These are phyloP conservation scores for Tetramorium simillimum DNA, from an alignment of 1,140 invertebrate genomes.

Conservation along the genomic window DNA sequence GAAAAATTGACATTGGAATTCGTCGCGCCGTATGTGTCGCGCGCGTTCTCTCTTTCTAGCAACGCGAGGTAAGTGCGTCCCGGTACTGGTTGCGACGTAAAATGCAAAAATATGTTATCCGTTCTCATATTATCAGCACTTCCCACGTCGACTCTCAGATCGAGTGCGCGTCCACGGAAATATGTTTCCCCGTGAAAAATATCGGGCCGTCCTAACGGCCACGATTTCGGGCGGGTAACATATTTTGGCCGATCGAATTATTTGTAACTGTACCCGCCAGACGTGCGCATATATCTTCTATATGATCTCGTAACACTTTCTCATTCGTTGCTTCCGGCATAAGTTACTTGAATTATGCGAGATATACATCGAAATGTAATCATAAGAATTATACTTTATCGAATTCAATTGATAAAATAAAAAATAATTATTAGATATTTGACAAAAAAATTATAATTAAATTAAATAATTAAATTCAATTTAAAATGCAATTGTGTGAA, in stretches of 20 bases:
- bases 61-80: slow-evolving; percentile 58
- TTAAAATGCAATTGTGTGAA: not conserved
- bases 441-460: not conserved
- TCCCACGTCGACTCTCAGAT: slow-evolving; percentile 61
- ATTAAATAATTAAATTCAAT: not conserved
- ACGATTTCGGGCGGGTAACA: slow-evolving; percentile 28
- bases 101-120: slow-evolving; percentile 72
- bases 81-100: slow-evolving; percentile 50
- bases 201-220: slow-evolving; percentile 14
- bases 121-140: slow-evolving; percentile 68
- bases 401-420: not conserved
- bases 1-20: slow-evolving; percentile 63
- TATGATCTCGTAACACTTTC: slow-evolving; percentile 40
- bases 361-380: not conserved
- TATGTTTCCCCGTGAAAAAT: slow-evolving; percentile 49
- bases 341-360: slow-evolving; percentile 9
- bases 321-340: slow-evolving; percentile 24
- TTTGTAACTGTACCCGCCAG: slow-evolving; percentile 48
- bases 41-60: slow-evolving; percentile 12
- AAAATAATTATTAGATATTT: not conserved
- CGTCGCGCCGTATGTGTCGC: slow-evolving; percentile 1
- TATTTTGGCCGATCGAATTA: slow-evolving; percentile 49
- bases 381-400: not conserved
- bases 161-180: slow-evolving; percentile 43
- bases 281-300: slow-evolving; percentile 28